A percentile compares a stretch with the other conserved stretches of the same genome.
phyloP scores from a whole-genome alignment of 2,888 invertebrate species.

The Adineta ricciae region DNA sequence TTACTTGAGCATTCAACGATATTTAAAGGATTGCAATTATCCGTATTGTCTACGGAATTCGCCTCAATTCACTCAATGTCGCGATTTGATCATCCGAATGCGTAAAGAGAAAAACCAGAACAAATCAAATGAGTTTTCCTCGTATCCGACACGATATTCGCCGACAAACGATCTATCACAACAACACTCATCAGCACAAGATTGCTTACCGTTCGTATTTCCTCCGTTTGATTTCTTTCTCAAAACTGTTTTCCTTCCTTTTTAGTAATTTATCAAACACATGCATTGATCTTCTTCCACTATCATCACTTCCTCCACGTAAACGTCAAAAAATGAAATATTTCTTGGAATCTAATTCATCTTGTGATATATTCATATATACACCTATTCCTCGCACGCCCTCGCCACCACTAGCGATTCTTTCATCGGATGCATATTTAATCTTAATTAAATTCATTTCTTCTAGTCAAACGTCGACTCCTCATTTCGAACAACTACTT shows the following conservation, averaged over 20 bases:
- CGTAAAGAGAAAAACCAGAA: background rate
- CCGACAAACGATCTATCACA: no score
- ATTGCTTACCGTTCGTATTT: background rate
- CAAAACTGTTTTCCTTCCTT: background rate
- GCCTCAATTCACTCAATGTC: background rate
- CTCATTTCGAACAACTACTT: background rate
- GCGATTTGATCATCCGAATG: constrained; percentile 18
- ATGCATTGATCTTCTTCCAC: background rate
- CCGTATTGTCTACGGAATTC: constrained; percentile 21
- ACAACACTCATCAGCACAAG: background rate
- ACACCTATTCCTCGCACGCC: background rate
- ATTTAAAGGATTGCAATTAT: constrained; percentile 5
- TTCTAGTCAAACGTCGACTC: background rate
- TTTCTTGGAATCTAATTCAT: background rate
- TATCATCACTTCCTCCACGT: background rate
- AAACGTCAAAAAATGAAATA: background rate
- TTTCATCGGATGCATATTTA: background rate
- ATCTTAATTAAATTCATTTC: background rate
- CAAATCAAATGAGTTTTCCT: background rate
- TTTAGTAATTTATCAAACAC: background rate
- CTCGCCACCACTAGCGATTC: background rate
- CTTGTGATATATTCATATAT: background rate
- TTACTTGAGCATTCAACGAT: background rate
- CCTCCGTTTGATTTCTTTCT: no score
- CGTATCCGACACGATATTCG: background rate